Conservation (phyloP, 1,140 invertebrate genomes). For the Drosophila bifasciata region DNA sequence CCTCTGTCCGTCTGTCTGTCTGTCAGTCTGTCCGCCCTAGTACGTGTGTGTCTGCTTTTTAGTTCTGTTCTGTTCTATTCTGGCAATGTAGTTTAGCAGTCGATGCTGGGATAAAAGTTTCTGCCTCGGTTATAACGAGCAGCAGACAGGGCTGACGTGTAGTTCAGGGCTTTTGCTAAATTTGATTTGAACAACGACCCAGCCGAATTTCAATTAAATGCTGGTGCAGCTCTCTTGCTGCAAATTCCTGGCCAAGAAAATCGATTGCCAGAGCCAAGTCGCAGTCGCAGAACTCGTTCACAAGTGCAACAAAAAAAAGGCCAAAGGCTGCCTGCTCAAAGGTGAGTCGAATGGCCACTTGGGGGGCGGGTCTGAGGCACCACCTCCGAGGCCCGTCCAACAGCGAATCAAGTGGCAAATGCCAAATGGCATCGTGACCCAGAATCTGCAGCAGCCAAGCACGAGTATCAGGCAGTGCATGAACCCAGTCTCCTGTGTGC, state of each 20-base stretch:
- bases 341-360: conserved; percentile 29
- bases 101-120: conserved; percentile 54
- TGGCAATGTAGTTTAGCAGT: conserved; percentile 38
- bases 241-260: conserved; percentile 53
- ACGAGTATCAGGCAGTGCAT: neutral
- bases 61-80: conserved; percentile 27
- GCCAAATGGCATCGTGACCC: conserved; percentile 58
- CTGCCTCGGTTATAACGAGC: conserved; percentile 20
- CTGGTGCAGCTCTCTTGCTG: conserved; percentile 32
- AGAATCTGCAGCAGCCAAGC: conserved; percentile 24
- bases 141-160: conserved; percentile 28
- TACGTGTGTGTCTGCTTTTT: conserved; percentile 45
- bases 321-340: conserved; percentile 40
- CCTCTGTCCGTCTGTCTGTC: conserved; percentile 8
- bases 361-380: neutral
- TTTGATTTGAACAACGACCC: conserved; percentile 59
- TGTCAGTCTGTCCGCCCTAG: conserved; percentile 5
- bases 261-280: conserved; percentile 47
- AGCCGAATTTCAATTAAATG: conserved; percentile 58
- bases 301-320: conserved; percentile 47
- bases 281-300: conserved; percentile 21
- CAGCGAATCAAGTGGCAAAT: conserved; percentile 65
- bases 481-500: conserved; percentile 7
- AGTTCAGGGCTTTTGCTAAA: conserved; percentile 56
- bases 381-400: conserved; percentile 4